A percentile compares a stretch with the other conserved stretches of the same genome.
Evolutionary conservation across 2,797 vertebrate genomes (phyloP).

Genomic region (Naso thynnoides): DNA sequence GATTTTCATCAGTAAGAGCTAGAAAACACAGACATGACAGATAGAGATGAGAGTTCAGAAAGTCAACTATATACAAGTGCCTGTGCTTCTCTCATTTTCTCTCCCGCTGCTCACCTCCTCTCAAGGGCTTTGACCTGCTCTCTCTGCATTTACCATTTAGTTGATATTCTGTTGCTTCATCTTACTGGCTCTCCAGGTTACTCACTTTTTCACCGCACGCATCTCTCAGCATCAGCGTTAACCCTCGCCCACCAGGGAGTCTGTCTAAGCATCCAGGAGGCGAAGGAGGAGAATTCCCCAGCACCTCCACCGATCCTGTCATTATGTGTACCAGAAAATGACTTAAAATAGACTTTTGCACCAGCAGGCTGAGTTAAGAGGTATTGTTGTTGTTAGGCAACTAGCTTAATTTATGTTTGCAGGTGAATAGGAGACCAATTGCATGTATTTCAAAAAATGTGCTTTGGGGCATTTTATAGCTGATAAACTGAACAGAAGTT

Average conservation of each 20-base stretch:
- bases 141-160: slow-evolving; percentile 25
- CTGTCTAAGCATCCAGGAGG: slow-evolving; percentile 41
- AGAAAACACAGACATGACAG: neutral
- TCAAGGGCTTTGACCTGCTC: slow-evolving; percentile 26
- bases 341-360: neutral
- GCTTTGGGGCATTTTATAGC: neutral
- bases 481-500: neutral
- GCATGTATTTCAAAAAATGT: neutral
- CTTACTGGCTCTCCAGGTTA: slow-evolving; percentile 37
- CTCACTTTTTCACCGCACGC: slow-evolving; percentile 20
- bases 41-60: neutral
- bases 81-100: neutral
- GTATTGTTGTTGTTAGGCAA: slow-evolving; percentile 15
- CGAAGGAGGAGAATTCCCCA: slow-evolving; percentile 32
- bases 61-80: neutral
- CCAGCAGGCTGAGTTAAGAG: neutral
- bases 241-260: slow-evolving; percentile 38
- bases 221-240: slow-evolving; percentile 49
- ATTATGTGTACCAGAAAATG: slow-evolving; percentile 2
- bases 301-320: slow-evolving; percentile 13
- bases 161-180: slow-evolving; percentile 36
- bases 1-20: slow-evolving; percentile 6
- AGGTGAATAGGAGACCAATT: neutral
- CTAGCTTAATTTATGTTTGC: neutral
- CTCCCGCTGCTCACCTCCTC: neutral